Conservation (phyloP, 2,797 vertebrate genomes). For the Salmo trutta region DNA sequence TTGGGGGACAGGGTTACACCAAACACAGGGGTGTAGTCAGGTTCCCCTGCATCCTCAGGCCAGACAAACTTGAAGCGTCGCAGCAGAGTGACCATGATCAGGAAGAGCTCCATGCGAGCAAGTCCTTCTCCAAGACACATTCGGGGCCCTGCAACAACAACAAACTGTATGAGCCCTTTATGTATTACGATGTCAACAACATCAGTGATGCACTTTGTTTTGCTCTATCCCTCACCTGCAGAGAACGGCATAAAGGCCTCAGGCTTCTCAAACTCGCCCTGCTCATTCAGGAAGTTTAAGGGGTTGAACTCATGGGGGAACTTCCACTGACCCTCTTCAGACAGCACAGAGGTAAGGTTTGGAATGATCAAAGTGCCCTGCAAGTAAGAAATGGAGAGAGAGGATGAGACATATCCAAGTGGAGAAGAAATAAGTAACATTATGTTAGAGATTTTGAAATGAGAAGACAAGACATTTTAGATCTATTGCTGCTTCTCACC, state of each 20-base stretch:
- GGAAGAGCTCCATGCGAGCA: conserved; percentile 78
- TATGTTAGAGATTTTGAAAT: neutral
- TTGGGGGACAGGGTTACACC: conserved; percentile 62
- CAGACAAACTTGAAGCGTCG: conserved; percentile 68
- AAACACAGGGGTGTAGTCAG: conserved; percentile 63
- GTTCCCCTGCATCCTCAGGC: conserved; percentile 70
- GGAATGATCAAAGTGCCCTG: conserved; percentile 74
- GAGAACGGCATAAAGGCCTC: conserved; percentile 78
- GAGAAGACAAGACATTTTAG: neutral
- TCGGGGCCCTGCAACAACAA: conserved; percentile 58
- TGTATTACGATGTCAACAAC: neutral
- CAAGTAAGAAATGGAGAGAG: conserved; percentile 5
- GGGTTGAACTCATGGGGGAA: conserved; percentile 74
- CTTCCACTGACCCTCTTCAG: conserved; percentile 73
- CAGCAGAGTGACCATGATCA: conserved; percentile 68
- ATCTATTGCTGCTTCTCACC: conserved; percentile 45
- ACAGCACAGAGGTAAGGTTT: conserved; percentile 64
- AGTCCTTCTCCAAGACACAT: conserved; percentile 73
- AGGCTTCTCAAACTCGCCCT: conserved; percentile 72
- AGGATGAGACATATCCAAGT: neutral
- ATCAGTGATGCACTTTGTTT: neutral
- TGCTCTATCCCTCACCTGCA: conserved; percentile 52
- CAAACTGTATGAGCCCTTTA: neutral
- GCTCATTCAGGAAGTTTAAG: conserved; percentile 71
- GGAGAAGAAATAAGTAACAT: neutral